A percentile compares a stretch with the other conserved stretches of the same genome.
phyloP scores from a whole-genome alignment of 2,888 invertebrate species.

The Zygothrica quintamaculata region DNA sequence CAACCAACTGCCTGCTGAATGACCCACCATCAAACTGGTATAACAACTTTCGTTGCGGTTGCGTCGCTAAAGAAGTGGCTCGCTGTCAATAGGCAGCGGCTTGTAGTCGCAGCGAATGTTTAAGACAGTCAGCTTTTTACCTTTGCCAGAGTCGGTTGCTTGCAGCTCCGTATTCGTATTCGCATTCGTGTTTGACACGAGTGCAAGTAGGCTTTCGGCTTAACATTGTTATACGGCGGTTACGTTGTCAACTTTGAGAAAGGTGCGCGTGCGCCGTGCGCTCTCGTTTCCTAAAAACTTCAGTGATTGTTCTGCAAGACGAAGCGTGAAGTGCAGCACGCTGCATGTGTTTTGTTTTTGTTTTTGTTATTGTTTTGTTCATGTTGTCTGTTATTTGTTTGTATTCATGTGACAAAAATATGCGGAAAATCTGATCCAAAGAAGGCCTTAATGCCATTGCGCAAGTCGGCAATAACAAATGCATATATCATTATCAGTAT shows the following conservation, averaged over 20 bases:
- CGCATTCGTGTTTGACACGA: neutral
- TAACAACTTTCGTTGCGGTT: constrained; percentile 70
- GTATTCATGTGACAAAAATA: constrained; percentile 42
- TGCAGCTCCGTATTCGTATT: constrained; percentile 20
- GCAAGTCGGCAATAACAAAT: constrained; percentile 25
- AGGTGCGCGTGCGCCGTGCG: constrained; percentile 50
- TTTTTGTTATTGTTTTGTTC: too few relatives aligned
- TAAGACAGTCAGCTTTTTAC: constrained; percentile 64
- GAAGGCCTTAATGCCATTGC: constrained; percentile 47
- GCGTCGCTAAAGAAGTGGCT: constrained; percentile 55
- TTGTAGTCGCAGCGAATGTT: constrained; percentile 1
- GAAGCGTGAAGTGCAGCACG: constrained; percentile 76
- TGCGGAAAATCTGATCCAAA: constrained; percentile 62
- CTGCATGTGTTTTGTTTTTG: constrained; percentile 37
- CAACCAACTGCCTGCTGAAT: constrained; percentile 1
- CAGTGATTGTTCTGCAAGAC: constrained; percentile 76
- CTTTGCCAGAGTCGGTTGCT: constrained; percentile 62
- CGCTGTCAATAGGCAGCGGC: constrained; percentile 9
- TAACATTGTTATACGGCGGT: constrained; percentile 1
- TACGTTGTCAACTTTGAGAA: constrained; percentile 26
- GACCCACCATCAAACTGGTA: constrained; percentile 54
- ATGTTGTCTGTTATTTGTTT: constrained; percentile 21
- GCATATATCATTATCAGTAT: constrained; percentile 4
- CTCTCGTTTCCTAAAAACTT: constrained; percentile 41
- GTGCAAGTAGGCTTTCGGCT: too few relatives aligned